Base-by-base conservation (phyloP, 2,888 invertebrate species). In the Eugnorisma glareosa region DNA sequence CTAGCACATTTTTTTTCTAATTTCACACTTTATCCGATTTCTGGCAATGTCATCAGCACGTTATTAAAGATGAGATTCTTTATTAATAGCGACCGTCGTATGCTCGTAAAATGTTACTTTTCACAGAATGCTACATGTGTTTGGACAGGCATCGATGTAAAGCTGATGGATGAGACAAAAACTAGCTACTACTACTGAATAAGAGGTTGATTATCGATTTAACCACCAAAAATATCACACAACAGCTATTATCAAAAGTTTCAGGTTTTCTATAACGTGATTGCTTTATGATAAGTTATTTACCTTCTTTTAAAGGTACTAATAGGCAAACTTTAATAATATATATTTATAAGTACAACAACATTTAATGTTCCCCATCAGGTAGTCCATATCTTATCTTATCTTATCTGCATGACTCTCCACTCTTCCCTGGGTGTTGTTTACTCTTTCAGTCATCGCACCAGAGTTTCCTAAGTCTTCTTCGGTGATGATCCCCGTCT, bases 31-130 rank as follows among this genome's bases (percentile, higher is more conserved):
- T 45, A 37, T 31, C 1, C 0, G 10, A 43, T 54, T 71, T 80
- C 43, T 45, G 48, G 48, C 40, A 63, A 67, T 48, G 59, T 37
- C 40, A 35, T 57, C 18, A 54, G 54, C 35, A 71, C 51, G 24
- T 35, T 74, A 86, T 79, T 74, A 67, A 69, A 48, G 51, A 70
- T 67, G 48, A 77, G 61, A 77, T 80, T 73, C 28, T 78, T 73
- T 79, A 86, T 83, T 81, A 81, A 83, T 74, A 79, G 70, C 64
- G 40, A 68, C 43, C 69, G 51, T 51, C 35, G 59, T 28, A 13
- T 21, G 54, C 40, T 88, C 88, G 74, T 88, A 76, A 87, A 84
- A 72, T 80, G 67, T 80, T 75, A 85, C 68, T 73, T 80, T 73
- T 75, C 67, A 57, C 45, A 63, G 67, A 83, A 79, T 73, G 68